Conservation (phyloP, 2,888 invertebrate species). For the Agrypnus murinus region DNA sequence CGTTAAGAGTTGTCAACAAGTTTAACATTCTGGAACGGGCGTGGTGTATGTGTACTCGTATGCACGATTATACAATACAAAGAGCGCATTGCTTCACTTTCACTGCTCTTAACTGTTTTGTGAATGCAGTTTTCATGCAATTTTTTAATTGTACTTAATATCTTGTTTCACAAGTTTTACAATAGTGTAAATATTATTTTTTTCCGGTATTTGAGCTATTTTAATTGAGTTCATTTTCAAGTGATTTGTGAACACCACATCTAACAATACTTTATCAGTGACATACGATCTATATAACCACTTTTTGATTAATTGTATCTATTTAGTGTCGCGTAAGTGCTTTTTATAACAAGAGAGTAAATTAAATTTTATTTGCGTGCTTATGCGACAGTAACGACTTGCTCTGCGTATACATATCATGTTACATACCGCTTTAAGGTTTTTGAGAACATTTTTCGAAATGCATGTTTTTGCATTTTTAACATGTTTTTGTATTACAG, state of each 20-base stretch:
- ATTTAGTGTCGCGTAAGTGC: too few relatives aligned
- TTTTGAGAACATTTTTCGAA: background rate
- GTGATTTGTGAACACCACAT: too few relatives aligned
- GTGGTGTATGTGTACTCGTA: conserved; percentile 30
- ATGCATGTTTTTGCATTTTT: too few relatives aligned
- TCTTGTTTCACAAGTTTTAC: conserved; percentile 17
- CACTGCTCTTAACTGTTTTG: conserved; percentile 23
- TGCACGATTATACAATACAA: conserved; percentile 43
- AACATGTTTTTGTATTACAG: conserved; percentile 6
- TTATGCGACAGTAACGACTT: conserved; percentile 6
- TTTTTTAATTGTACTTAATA: conserved; percentile 29
- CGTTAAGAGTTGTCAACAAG: conserved; percentile 38
- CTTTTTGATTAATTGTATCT: too few relatives aligned
- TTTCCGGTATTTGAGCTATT: too few relatives aligned
- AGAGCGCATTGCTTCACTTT: conserved; percentile 32
- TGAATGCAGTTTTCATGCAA: conserved; percentile 30
- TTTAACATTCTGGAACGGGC: conserved; percentile 44
- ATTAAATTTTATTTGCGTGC: conserved; percentile 15
- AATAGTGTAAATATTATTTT: too few relatives aligned
- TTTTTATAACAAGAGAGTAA: background rate
- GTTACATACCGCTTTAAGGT: background rate
- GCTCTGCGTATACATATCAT: background rate
- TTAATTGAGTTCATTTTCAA: too few relatives aligned
- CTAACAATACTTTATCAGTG: too few relatives aligned
- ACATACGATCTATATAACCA: too few relatives aligned